Evolutionary conservation across 2,113 vertebrate species (phyloP).

Genomic region (Archocentrus centrarchus): DNA sequence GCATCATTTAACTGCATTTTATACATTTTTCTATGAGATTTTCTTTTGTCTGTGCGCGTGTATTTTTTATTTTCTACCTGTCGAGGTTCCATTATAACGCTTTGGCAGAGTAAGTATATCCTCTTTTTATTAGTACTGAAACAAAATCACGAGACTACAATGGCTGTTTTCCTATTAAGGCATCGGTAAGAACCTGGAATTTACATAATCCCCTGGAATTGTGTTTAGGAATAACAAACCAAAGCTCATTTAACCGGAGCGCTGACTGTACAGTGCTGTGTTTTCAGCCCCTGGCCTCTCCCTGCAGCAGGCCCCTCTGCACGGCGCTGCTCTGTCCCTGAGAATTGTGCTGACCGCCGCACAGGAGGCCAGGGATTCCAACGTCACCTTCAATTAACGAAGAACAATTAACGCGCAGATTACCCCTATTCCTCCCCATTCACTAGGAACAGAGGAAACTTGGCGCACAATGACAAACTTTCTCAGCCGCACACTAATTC

Average conservation of each 20-base stretch:
- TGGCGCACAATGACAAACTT: slow-evolving; percentile 80
- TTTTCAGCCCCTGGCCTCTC: slow-evolving; percentile 21
- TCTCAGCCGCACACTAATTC: slow-evolving; percentile 76
- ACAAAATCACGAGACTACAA: not conserved
- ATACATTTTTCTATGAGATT: not conserved
- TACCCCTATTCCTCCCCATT: slow-evolving; percentile 80
- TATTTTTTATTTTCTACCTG: slow-evolving; percentile 1
- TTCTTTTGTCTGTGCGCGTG: not conserved
- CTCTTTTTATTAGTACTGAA: not conserved
- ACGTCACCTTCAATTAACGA: slow-evolving; percentile 94
- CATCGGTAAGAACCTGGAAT: slow-evolving; percentile 33
- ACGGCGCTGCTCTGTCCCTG: slow-evolving; percentile 41
- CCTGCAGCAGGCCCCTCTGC: slow-evolving; percentile 62
- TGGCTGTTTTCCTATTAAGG: not conserved
- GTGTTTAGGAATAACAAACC: slow-evolving; percentile 38
- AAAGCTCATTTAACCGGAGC: not conserved
- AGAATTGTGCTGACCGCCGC: slow-evolving; percentile 74
- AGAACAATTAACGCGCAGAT: slow-evolving; percentile 91
- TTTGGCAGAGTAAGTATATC: not conserved
- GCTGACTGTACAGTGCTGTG: slow-evolving; percentile 26
- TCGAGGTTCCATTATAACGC: not conserved
- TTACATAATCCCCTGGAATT: slow-evolving; percentile 53
- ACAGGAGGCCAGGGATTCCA: slow-evolving; percentile 86
- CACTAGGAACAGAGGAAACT: slow-evolving; percentile 70
- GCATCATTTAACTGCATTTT: not conserved